Evolutionary conservation across 1,140 invertebrate species (phyloP), one percentile per base, ranked within the genome.

Genomic region (Solenopsis fugax): DNA sequence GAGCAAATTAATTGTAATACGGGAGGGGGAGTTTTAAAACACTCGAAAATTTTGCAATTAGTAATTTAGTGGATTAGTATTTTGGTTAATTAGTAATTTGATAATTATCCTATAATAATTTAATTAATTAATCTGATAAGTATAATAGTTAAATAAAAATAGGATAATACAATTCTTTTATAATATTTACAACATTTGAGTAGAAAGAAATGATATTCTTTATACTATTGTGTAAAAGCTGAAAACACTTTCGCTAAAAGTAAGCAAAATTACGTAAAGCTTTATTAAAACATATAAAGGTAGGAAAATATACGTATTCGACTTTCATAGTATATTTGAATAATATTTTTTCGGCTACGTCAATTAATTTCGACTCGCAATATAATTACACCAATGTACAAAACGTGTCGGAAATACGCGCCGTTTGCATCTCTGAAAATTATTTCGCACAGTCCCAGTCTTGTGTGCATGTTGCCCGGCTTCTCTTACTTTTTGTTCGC

Each of bases 301-400:
- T 21, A 45, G n/a, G 3, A 10, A 24, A 75, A 45, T 24, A 18
- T 45, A 41, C 24, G n/a, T 18, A 60, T 69, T 69, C 3, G n/a
- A 24, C 72, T 75, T 56, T 21, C n/a, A 21, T 5, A 21, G n/a
- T 48, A 24, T 58, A 75, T 75, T 58, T 58, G 16, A 12, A 5
- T 16, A 60, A 60, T 60, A 24, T 72, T 76, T 4, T 41, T 60
- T 29, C 21, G 37, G 37, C 21, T 24, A 18, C 16, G 21, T 76
- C 45, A 58, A 60, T 60, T 45, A 76, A 60, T 60, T 7, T 60
- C 34, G 4, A 7, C 75, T 45, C 60, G 45, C 45, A 21, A 78
- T 50, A 50, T 48, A 34, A 21, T 78, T 78, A 50, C 60, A 4
- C 13, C 54, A 29, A 76, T 21, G 6, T 58, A 41, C 12, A 60